Percentiles rank a stretch among this genome's conserved stretches.
phyloP scores from a whole-genome alignment of 2,797 vertebrate genomes.

The Hemitrygon akajei region DNA sequence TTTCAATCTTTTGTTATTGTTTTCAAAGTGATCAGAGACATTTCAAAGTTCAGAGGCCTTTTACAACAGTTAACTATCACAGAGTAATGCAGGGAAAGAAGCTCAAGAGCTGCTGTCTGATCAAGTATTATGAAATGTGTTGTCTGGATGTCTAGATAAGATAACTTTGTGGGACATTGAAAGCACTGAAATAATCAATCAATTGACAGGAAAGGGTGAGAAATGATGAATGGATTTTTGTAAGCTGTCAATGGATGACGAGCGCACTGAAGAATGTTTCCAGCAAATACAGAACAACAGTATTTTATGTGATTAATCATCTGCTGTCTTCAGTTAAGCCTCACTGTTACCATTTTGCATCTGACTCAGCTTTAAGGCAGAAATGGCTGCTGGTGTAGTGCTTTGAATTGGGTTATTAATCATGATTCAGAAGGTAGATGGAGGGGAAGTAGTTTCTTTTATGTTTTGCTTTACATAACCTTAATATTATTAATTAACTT shows the following conservation, averaged over 20 bases:
- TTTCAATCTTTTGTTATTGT: too few relatives aligned
- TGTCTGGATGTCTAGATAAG: background rate
- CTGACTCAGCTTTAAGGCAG: too few relatives aligned
- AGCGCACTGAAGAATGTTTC: background rate
- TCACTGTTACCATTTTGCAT: background rate
- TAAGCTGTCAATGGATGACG: background rate
- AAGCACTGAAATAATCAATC: background rate
- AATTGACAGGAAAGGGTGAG: background rate
- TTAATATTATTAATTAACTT: too few relatives aligned
- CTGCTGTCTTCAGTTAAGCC: background rate
- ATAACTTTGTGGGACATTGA: background rate
- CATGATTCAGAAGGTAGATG: too few relatives aligned
- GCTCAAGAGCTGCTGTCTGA: background rate
- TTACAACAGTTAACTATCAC: too few relatives aligned
- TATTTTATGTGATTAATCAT: background rate
- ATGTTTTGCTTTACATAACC: too few relatives aligned
- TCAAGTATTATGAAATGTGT: background rate
- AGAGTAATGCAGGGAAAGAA: too few relatives aligned
- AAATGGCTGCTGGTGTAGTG: too few relatives aligned
- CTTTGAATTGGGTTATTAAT: too few relatives aligned
- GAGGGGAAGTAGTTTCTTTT: too few relatives aligned
- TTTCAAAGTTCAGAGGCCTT: too few relatives aligned
- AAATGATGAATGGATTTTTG: background rate
- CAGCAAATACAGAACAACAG: background rate
- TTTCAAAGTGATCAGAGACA: too few relatives aligned